phyloP scores from a whole-genome alignment of 2,888 invertebrate species.

The Colostygia pectinataria region DNA sequence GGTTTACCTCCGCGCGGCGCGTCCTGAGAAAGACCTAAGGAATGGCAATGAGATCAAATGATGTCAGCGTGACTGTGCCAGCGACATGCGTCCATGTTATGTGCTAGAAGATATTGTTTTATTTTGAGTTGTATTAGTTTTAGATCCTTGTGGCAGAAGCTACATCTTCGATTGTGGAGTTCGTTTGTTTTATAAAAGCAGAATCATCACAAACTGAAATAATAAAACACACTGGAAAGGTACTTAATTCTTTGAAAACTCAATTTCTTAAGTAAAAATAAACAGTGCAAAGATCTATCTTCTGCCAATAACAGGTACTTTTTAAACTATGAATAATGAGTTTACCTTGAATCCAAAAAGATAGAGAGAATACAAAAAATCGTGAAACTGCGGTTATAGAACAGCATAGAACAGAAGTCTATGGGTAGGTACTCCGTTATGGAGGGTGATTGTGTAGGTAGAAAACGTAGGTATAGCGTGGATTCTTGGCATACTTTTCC shows the following conservation, averaged over 20 bases:
- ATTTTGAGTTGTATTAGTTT: constrained; percentile 24
- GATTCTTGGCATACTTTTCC: background rate
- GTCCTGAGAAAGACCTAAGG: constrained; percentile 83
- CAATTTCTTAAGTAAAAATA: too few species aligned
- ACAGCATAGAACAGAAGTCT: constrained; percentile 40
- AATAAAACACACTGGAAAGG: too few species aligned
- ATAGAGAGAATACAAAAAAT: constrained; percentile 62
- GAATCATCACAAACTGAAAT: background rate
- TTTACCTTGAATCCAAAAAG: constrained; percentile 65
- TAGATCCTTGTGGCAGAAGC: constrained; percentile 10
- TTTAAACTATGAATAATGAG: constrained; percentile 36
- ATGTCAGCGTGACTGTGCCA: constrained; percentile 67
- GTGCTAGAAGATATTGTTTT: constrained; percentile 49
- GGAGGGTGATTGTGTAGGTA: constrained; percentile 1
- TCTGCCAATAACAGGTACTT: constrained; percentile 18
- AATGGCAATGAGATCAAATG: constrained; percentile 77
- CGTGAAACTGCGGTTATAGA: constrained; percentile 46
- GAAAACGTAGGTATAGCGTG: background rate
- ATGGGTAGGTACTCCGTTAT: background rate
- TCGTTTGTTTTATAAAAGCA: background rate
- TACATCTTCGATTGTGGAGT: background rate
- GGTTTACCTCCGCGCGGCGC: constrained; percentile 77
- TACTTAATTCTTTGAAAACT: too few species aligned
- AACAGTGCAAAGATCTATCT: constrained; percentile 4
- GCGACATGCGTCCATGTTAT: constrained; percentile 67